A percentile compares a stretch with the other conserved stretches of the same genome.
phyloP scores from a whole-genome alignment of 1,140 invertebrate genomes.

The Laupala kohalensis region DNA sequence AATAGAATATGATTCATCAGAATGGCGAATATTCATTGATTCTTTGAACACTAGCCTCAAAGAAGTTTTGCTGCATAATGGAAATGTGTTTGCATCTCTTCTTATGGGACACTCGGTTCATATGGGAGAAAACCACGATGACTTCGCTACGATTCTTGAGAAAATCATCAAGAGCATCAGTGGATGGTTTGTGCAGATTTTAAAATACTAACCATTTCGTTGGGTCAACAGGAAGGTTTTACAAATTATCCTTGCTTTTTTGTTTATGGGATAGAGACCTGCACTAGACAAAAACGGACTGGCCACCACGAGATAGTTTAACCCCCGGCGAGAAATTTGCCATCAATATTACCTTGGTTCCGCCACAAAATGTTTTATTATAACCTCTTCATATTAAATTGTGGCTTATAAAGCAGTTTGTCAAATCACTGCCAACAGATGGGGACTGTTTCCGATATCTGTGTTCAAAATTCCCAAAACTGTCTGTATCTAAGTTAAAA shows the following conservation, averaged over 20 bases:
- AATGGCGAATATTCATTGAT: slow-evolving; percentile 18
- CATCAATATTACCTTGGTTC: slow-evolving; percentile 21
- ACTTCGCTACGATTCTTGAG: background rate
- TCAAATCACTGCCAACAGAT: slow-evolving; percentile 23
- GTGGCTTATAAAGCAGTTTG: slow-evolving; percentile 25
- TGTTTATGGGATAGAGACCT: slow-evolving; percentile 27
- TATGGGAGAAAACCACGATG: slow-evolving; percentile 7
- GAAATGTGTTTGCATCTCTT: slow-evolving; percentile 11
- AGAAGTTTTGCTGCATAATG: slow-evolving; percentile 18
- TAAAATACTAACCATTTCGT: slow-evolving; percentile 7
- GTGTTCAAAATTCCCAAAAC: slow-evolving; percentile 20
- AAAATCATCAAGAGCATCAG: slow-evolving; percentile 4
- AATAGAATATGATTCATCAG: slow-evolving; percentile 17
- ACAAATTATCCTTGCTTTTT: slow-evolving; percentile 20
- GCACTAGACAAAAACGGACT: slow-evolving; percentile 25
- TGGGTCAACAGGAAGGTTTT: background rate
- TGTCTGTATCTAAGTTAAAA: background rate
- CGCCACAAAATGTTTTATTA: slow-evolving; percentile 22
- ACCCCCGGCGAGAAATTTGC: slow-evolving; percentile 23
- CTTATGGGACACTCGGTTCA: slow-evolving; percentile 6
- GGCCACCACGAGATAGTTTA: slow-evolving; percentile 22
- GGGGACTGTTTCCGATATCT: slow-evolving; percentile 23
- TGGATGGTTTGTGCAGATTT: slow-evolving; percentile 8
- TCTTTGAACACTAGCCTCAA: slow-evolving; percentile 17
- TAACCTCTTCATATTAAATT: slow-evolving; percentile 29